phyloP scores from a whole-genome alignment of 2,888 invertebrate species.

The Caenorhabditis angaria region DNA sequence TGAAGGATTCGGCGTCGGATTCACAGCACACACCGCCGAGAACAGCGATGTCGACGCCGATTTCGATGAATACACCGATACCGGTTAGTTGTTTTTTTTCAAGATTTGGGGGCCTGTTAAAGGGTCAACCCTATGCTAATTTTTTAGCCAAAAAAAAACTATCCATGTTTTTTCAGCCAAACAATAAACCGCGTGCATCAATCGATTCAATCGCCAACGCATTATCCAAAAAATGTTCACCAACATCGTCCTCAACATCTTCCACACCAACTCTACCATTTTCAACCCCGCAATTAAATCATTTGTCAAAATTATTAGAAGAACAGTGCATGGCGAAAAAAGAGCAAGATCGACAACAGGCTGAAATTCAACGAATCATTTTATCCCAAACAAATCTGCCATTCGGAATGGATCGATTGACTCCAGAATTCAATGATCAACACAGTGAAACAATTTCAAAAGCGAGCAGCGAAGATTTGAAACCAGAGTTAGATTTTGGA shows the following conservation, averaged over 20 bases:
- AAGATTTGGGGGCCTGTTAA: not conserved
- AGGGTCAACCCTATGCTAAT: not conserved
- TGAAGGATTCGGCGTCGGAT: conserved; percentile 17
- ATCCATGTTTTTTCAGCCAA: conserved; percentile 9
- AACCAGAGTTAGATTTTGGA: conserved; percentile 43
- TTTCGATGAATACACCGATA: conserved; percentile 24
- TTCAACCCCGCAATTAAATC: not conserved
- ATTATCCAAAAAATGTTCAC: conserved; percentile 31
- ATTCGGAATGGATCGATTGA: conserved; percentile 28
- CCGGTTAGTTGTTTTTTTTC: conserved; percentile 8
- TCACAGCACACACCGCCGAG: conserved; percentile 11
- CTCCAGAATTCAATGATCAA: conserved; percentile 40
- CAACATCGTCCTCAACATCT: conserved; percentile 5
- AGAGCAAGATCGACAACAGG: conserved; percentile 45
- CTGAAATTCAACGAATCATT: conserved; percentile 51
- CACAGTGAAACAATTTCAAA: conserved; percentile 44
- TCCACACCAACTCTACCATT: not conserved
- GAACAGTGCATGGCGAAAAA: conserved; percentile 33
- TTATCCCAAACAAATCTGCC: conserved; percentile 26
- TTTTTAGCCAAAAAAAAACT: not conserved
- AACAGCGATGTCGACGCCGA: conserved; percentile 34
- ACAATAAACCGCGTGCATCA: conserved; percentile 25
- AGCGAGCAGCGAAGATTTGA: conserved; percentile 39
- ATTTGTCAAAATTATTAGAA: conserved; percentile 1
- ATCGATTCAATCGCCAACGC: conserved; percentile 37